A percentile compares a stretch with the other conserved stretches of the same genome.
These are phyloP conservation scores for Lindbergichthys nudifrons DNA, from an alignment of 2,797 vertebrate species.

Conservation along the genomic window DNA sequence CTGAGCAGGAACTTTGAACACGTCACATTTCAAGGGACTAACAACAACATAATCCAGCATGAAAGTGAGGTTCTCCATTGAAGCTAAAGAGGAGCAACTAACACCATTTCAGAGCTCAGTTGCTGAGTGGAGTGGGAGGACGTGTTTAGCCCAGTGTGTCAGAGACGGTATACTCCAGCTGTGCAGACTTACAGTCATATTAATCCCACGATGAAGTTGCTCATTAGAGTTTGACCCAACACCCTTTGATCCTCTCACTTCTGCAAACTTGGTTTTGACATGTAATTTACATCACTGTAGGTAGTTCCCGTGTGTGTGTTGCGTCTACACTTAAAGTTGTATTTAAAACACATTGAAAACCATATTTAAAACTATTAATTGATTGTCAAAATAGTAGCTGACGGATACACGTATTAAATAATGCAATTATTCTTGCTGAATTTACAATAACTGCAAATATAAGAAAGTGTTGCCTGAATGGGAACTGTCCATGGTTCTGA, in stretches of 20 bases:
- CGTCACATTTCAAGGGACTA: slow-evolving; percentile 3
- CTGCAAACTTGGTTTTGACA: slow-evolving; percentile 10
- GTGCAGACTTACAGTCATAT: slow-evolving; percentile 39
- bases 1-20: not conserved
- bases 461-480: too few species aligned
- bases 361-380: not conserved
- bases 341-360: slow-evolving; percentile 34
- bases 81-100: slow-evolving; percentile 41
- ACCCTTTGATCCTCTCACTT: slow-evolving; percentile 41
- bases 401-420: not conserved
- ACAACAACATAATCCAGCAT: slow-evolving; percentile 18
- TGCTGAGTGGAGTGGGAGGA: slow-evolving; percentile 49
- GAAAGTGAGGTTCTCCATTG: slow-evolving; percentile 13
- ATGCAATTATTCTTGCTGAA: too few species aligned
- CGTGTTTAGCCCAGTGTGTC: slow-evolving; percentile 42
- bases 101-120: slow-evolving; percentile 49
- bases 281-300: slow-evolving; percentile 14
- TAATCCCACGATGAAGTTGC: slow-evolving; percentile 39
- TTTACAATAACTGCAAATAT: too few species aligned
- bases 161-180: slow-evolving; percentile 51
- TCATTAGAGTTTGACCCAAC: slow-evolving; percentile 60
- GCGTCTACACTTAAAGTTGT: slow-evolving; percentile 8
- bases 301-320: slow-evolving; percentile 7
- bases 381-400: not conserved
- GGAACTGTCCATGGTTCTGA: not conserved